A percentile compares a stretch with the other conserved stretches of the same genome.
These are phyloP conservation scores for Quadriops clusia DNA, from an alignment of 2,888 invertebrate genomes.

Conservation along the genomic window DNA sequence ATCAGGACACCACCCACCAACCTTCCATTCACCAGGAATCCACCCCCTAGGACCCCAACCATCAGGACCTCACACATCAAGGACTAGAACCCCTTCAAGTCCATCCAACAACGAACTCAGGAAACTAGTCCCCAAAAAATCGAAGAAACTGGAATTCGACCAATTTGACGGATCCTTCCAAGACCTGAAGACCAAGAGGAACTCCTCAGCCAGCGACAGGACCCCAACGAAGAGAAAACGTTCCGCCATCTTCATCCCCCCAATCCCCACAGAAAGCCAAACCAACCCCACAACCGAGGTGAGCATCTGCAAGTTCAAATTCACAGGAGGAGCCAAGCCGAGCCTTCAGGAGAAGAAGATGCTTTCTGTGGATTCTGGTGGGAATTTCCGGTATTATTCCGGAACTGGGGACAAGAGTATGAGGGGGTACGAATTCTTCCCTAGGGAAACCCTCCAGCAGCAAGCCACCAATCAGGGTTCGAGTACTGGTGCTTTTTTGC, in stretches of 20 bases:
- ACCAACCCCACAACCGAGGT: conserved; percentile 70
- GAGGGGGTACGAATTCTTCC: conserved; percentile 65
- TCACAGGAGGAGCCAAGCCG: conserved; percentile 83
- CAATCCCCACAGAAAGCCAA: conserved; percentile 62
- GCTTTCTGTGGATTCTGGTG: conserved; percentile 80
- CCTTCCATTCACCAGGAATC: too few species aligned
- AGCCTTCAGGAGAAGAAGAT: conserved; percentile 84
- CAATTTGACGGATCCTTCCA: conserved; percentile 36
- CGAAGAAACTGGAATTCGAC: conserved; percentile 19
- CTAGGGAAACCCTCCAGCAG: conserved; percentile 56
- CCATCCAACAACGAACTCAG: conserved; percentile 29
- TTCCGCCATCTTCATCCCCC: conserved; percentile 75
- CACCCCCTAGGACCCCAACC: too few species aligned
- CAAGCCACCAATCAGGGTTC: conserved; percentile 41
- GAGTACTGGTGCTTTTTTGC: conserved; percentile 40
- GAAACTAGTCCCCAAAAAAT: conserved; percentile 32
- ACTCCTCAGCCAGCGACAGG: conserved; percentile 28
- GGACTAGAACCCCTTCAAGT: too few species aligned
- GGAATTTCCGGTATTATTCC: conserved; percentile 74
- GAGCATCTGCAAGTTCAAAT: conserved; percentile 81
- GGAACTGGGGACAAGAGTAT: conserved; percentile 74
- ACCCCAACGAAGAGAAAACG: conserved; percentile 59
- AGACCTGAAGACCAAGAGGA: conserved; percentile 34
- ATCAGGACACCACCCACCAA: too few species aligned
- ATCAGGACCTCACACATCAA: too few species aligned